A percentile compares a stretch with the other conserved stretches of the same genome.
These are phyloP conservation scores for Agonopterix subpropinquella DNA, from an alignment of 2,888 invertebrate genomes.

Conservation along the genomic window DNA sequence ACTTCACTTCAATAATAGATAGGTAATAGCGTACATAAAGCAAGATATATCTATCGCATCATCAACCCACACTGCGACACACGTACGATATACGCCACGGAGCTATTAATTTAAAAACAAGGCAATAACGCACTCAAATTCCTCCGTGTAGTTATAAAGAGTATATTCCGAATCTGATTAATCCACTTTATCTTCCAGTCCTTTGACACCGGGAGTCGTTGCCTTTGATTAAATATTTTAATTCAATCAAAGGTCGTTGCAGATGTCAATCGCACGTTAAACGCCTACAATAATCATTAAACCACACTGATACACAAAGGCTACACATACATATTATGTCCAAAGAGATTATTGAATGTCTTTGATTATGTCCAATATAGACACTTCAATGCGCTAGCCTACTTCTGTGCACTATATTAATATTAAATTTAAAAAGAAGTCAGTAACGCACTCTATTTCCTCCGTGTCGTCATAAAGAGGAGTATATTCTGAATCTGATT, in stretches of 20 bases:
- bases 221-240: too few relatives aligned
- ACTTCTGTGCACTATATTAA: too few relatives aligned
- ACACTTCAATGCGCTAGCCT: background rate
- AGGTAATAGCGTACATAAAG: too few relatives aligned
- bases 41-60: too few relatives aligned
- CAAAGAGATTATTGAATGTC: too few relatives aligned
- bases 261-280: slow-evolving; percentile 29
- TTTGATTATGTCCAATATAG: background rate
- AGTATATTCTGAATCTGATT: slow-evolving; percentile 53
- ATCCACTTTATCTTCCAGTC: slow-evolving; percentile 52
- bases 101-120: too few relatives aligned
- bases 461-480: slow-evolving; percentile 57
- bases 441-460: slow-evolving; percentile 50
- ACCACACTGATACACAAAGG: background rate
- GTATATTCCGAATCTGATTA: slow-evolving; percentile 54
- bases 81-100: too few relatives aligned
- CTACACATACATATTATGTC: background rate
- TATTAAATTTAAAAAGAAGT: background rate
- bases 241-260: too few relatives aligned
- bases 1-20: too few relatives aligned
- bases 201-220: slow-evolving; percentile 39
- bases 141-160: slow-evolving; percentile 55
- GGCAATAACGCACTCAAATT: slow-evolving; percentile 44
- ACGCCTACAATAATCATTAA: too few relatives aligned
- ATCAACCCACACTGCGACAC: too few relatives aligned